Percentiles rank a stretch among this genome's conserved stretches.
These are phyloP conservation scores for Elymnias hypermnestra DNA, from an alignment of 1,140 invertebrate genomes.

Conservation along the genomic window DNA sequence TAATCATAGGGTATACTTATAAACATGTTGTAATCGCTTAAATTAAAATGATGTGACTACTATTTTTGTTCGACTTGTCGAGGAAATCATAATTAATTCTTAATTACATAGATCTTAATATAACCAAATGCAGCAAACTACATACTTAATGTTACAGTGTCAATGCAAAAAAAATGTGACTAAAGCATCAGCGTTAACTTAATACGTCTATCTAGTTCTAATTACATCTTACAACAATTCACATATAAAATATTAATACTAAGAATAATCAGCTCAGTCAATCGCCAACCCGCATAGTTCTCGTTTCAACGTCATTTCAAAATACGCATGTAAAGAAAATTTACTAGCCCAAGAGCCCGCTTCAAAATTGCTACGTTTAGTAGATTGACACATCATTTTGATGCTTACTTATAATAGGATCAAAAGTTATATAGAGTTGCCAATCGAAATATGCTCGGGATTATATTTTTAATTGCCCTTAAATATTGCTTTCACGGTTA, in stretches of 20 bases:
- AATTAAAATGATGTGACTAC: too few relatives aligned
- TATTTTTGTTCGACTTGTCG: too few relatives aligned
- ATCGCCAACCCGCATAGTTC: slow-evolving; percentile 38
- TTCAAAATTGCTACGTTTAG: too few relatives aligned
- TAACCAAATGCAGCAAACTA: slow-evolving; percentile 31
- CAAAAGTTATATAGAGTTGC: too few relatives aligned
- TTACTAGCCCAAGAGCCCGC: too few relatives aligned
- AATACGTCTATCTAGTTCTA: slow-evolving; percentile 54
- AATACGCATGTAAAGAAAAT: slow-evolving; percentile 3
- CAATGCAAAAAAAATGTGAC: slow-evolving; percentile 44
- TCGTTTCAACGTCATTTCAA: slow-evolving; percentile 29
- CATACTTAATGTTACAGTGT: slow-evolving; percentile 24
- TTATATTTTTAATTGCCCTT: too few relatives aligned
- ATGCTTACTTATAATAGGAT: too few relatives aligned
- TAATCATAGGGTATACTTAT: slow-evolving; percentile 3
- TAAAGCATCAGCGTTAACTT: slow-evolving; percentile 41
- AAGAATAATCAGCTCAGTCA: slow-evolving; percentile 59
- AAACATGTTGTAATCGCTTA: neutral
- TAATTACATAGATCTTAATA: too few relatives aligned
- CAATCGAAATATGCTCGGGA: too few relatives aligned
- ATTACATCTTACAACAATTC: slow-evolving; percentile 37
- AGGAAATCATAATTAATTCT: too few relatives aligned
- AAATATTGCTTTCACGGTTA: too few relatives aligned
- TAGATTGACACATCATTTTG: too few relatives aligned
- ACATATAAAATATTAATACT: slow-evolving; percentile 58